phyloP scores from a whole-genome alignment of 1,140 invertebrate species.

The Anoplophora glabripennis region DNA sequence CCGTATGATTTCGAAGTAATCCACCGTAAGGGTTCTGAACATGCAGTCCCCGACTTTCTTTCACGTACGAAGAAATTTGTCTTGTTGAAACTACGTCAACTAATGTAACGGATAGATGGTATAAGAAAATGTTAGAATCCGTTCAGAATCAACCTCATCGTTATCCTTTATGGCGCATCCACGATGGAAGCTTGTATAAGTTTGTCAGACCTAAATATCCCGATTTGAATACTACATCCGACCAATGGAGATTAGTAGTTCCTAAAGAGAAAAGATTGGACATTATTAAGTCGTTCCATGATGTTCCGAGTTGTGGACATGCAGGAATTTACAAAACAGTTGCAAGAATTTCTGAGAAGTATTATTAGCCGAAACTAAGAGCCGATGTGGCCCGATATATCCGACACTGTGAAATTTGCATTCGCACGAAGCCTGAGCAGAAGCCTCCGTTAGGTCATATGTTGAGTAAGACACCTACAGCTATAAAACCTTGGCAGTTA shows the following conservation, averaged over 20 bases:
- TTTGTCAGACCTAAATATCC: neutral
- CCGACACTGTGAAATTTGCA: slow-evolving; percentile 2
- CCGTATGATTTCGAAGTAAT: slow-evolving; percentile 44
- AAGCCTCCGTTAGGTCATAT: slow-evolving; percentile 13
- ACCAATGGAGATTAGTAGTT: neutral
- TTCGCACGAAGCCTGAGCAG: slow-evolving; percentile 12
- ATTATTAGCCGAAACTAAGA: slow-evolving; percentile 21
- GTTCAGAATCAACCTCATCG: neutral
- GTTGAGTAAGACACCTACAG: neutral
- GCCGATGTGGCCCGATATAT: slow-evolving; percentile 10
- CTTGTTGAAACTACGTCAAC: no score
- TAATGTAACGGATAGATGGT: neutral
- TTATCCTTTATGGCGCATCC: neutral
- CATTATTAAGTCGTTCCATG: slow-evolving; percentile 1
- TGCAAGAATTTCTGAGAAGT: neutral
- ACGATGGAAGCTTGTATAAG: neutral
- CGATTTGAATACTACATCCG: neutral
- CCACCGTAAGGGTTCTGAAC: slow-evolving; percentile 36
- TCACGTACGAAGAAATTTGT: slow-evolving; percentile 7
- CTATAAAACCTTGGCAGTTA: slow-evolving; percentile 14
- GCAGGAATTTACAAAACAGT: slow-evolving; percentile 28
- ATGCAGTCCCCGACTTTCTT: slow-evolving; percentile 39
- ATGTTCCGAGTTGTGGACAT: slow-evolving; percentile 22
- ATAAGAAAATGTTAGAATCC: neutral
- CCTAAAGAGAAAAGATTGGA: neutral